A percentile compares a stretch with the other conserved stretches of the same genome.
phyloP scores from a whole-genome alignment of 2,888 invertebrate genomes.

The Bhutanitis thaidina region DNA sequence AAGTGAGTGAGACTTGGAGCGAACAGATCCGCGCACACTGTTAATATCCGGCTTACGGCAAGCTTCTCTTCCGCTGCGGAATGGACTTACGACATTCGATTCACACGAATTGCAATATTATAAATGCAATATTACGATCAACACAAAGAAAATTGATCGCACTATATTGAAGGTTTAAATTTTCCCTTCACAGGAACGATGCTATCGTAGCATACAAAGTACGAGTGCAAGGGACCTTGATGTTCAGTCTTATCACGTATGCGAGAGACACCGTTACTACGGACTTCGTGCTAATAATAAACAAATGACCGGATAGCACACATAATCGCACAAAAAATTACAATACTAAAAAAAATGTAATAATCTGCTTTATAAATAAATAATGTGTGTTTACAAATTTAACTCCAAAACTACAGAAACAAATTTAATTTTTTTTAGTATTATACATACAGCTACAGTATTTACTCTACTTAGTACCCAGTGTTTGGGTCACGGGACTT shows the following conservation, averaged over 20 bases:
- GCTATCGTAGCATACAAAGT: constrained; percentile 17
- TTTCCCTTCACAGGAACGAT: constrained; percentile 13
- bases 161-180: constrained; percentile 9
- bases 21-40: constrained; percentile 12
- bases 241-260: constrained; percentile 29
- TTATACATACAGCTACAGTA: too few relatives aligned
- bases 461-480: too few relatives aligned
- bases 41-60: constrained; percentile 24
- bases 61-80: constrained; percentile 21
- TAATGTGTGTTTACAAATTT: too few relatives aligned
- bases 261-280: constrained; percentile 26
- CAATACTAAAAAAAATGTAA: too few relatives aligned
- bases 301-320: constrained; percentile 3
- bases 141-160: background rate
- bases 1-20: background rate
- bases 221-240: constrained; percentile 24
- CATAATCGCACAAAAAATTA: background rate
- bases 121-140: background rate
- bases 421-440: too few relatives aligned
- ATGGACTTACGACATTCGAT: constrained; percentile 18
- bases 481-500: too few relatives aligned
- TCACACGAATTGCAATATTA: constrained; percentile 11
- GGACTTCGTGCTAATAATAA: constrained; percentile 23
- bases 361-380: too few relatives aligned
- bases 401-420: too few relatives aligned